Evolutionary conservation across 2,113 vertebrate genomes (phyloP).

Genomic region (Sphyrna mokarran): DNA sequence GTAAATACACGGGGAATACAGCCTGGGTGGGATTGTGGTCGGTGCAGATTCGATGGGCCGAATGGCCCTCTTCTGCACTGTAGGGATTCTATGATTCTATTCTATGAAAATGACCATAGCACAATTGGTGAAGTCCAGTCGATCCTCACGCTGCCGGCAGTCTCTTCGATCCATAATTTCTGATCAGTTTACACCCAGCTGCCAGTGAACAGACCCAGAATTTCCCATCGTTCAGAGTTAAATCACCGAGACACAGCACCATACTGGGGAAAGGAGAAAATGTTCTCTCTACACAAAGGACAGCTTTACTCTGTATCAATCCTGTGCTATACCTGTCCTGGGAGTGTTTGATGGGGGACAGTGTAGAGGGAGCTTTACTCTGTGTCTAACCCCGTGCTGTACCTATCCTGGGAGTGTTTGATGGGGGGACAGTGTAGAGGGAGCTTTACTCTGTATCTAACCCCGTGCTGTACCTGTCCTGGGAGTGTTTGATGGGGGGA

Average conservation of each 20-base stretch:
- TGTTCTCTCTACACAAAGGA: not conserved
- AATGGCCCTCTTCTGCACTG: too few species aligned
- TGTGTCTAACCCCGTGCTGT: too few species aligned
- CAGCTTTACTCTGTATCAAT: too few species aligned
- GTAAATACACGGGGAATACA: too few species aligned
- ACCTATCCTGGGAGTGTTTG: too few species aligned
- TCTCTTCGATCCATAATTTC: not conserved
- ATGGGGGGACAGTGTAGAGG: not conserved
- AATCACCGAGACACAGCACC: not conserved
- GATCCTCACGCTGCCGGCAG: not conserved
- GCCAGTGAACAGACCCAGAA: not conserved
- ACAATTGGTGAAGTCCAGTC: not conserved
- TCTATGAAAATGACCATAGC: too few species aligned
- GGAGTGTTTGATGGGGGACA: too few species aligned
- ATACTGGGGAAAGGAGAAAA: not conserved
- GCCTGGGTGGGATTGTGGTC: too few species aligned
- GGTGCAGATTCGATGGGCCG: too few species aligned
- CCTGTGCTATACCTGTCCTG: too few species aligned
- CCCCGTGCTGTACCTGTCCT: not conserved
- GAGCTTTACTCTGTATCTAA: not conserved
- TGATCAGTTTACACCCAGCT: not conserved
- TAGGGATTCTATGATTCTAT: too few species aligned
- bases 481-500: not conserved
- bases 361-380: too few species aligned
- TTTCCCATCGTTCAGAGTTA: not conserved